Evolutionary conservation across 2,113 vertebrate genomes (phyloP).

Genomic region (Coracopsis vasa): DNA sequence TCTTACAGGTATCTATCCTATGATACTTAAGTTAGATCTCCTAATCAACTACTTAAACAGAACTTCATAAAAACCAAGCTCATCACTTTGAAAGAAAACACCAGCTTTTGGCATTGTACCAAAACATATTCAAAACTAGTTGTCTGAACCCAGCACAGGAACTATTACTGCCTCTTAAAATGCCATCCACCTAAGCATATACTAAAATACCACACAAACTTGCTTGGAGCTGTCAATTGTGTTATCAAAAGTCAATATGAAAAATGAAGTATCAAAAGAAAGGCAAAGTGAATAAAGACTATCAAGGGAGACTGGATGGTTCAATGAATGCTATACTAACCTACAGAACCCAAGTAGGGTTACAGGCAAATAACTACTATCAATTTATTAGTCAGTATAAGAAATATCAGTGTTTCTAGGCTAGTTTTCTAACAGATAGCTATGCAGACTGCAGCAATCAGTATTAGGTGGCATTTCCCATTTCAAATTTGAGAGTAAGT

Average conservation of each 20-base stretch:
- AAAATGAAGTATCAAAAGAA: neutral
- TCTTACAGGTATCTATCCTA: neutral
- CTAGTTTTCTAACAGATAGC: neutral
- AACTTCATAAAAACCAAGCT: neutral
- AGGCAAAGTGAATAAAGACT: neutral
- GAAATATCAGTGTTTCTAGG: neutral
- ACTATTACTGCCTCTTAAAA: neutral
- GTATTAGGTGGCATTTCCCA: neutral
- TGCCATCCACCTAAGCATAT: neutral
- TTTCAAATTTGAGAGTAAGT: neutral
- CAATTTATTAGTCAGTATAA: neutral
- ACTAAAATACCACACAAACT: neutral
- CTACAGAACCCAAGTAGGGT: neutral
- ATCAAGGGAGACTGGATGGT: neutral
- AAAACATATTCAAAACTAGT: neutral
- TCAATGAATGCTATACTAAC: neutral
- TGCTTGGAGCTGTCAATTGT: neutral
- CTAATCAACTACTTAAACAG: neutral
- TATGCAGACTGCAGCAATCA: neutral
- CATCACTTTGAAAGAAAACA: neutral
- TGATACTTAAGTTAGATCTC: neutral
- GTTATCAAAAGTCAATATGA: neutral
- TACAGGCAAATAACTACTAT: neutral
- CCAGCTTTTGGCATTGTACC: neutral
- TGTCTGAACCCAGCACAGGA: neutral